Evolutionary conservation across 2,113 vertebrate genomes (phyloP), one percentile per base, ranked within the genome.

Genomic region (Sylvilagus bachmani): DNA sequence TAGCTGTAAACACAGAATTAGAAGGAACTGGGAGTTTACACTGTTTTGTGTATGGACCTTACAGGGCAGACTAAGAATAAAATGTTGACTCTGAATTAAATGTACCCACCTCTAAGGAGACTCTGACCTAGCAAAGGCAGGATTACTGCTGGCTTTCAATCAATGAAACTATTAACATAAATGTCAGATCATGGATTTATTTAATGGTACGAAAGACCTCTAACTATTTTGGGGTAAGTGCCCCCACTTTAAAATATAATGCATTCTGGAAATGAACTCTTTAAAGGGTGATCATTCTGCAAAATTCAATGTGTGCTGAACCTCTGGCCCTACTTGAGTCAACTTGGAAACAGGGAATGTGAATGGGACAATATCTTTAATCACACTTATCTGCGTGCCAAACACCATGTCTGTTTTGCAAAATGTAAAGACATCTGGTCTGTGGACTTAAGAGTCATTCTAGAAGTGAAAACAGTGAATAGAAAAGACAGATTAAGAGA

Each of bases 101-200:
- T 83, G 8, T 86, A 69, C 19, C n/a, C 11, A 58, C 14, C 51
- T 91, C 79, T 90, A 90, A 87, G 31, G 44, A 83, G 58, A 75
- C 4, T 3, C 36, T 83, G 31, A 70, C 13, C 8, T 67, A 94
- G 81, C 62, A 70, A 62, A 86, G 13, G 31, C 36, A 82, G 31
- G 14, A n/a, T 10, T 44, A 29, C 36, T 38, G 9, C 86, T 80
- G 71, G 49, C 61, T 94, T 44, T 44, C 31, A 90, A n/a, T 69
- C 73, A 69, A 3, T 92, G 82, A 86, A 95, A 83, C 69, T 83
- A 87, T 66, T 80, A 95, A 94, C 66, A 87, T 29, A 58, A 93
- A 94, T 25, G 22, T 25, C 14, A 67, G 13, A 78, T 82, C 29
- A 86, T 7, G 13, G n/a, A 95, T 44, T 89, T 94, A 87, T 24